Evolutionary conservation across 2,113 vertebrate species (phyloP).

Genomic region (Onychostoma macrolepis): DNA sequence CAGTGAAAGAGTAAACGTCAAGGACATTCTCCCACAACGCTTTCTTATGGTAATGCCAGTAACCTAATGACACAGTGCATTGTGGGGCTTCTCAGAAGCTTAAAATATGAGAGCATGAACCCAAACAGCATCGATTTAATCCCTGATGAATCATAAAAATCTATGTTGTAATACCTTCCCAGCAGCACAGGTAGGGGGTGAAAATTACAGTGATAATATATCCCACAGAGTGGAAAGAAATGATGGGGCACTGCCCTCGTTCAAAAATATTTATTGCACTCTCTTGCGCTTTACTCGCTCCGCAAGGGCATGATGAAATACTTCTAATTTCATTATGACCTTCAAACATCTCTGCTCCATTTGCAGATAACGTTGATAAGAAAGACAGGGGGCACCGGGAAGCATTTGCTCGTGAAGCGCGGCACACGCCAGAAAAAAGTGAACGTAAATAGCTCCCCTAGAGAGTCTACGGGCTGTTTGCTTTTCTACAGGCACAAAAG

Average conservation of each 20-base stretch:
- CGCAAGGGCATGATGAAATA: constrained; percentile 67
- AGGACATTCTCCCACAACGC: constrained; percentile 25
- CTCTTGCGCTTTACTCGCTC: constrained; percentile 60
- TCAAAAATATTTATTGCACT: constrained; percentile 68
- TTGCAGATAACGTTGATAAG: constrained; percentile 37
- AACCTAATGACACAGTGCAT: constrained; percentile 15
- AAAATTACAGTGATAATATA: constrained; percentile 3
- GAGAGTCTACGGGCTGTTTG: constrained; percentile 43
- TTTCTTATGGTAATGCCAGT: constrained; percentile 37
- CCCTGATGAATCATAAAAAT: constrained; percentile 3
- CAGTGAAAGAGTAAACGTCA: constrained; percentile 4
- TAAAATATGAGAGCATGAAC: not conserved
- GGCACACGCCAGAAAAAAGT: constrained; percentile 50
- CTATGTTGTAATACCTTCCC: not conserved
- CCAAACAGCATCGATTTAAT: constrained; percentile 23
- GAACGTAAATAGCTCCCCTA: constrained; percentile 37
- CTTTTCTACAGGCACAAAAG: constrained; percentile 44
- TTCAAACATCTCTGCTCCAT: constrained; percentile 55
- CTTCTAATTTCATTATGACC: constrained; percentile 70
- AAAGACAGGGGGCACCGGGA: constrained; percentile 22
- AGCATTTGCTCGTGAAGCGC: constrained; percentile 19
- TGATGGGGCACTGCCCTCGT: constrained; percentile 22
- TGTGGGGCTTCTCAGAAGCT: constrained; percentile 21
- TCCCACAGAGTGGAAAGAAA: constrained; percentile 42
- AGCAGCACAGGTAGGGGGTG: not conserved